Evolutionary conservation across 2,797 vertebrate genomes (phyloP), one percentile per base, ranked within the genome.

Genomic region (Aratinga solstitialis): DNA sequence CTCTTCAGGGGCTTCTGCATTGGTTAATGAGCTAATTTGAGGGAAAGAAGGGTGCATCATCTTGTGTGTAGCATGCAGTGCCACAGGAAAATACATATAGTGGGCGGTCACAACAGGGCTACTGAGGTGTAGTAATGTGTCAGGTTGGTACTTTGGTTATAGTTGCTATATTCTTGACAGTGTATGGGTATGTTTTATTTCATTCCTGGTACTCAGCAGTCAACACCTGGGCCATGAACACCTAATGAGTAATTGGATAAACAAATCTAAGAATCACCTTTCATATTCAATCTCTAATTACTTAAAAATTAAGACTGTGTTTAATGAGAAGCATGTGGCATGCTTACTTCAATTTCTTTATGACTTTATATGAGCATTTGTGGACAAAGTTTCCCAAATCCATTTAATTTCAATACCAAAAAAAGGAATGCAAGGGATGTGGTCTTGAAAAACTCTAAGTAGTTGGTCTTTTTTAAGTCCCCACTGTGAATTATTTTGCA

Each of bases 61-160:
- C 34, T 43, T 38, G 3, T 5, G 0, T 14, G 11, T 14, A 43
- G 7, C 24, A 40, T 6, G 9, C 19, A 43, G 9, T n/a, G 16
- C 9, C 21, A n/a, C 24, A 73, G 23, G 14, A 5, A 59, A 71
- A 30, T 2, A 3, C 1, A 1, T 13, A 3, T 20, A n/a, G 24
- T 13, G 10, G 20, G 8, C 9, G 43, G n/a, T 16, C 24, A 69
- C 34, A 56, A 11, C 30, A 58, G 19, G 4, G 9, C 20, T 80
- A 7, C 65, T 68, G 32, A 45, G 27, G 6, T 23, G 20, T 42
- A 22, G 7, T 67, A 32, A 27, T 13, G 9, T 45, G 23, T 22
- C 11, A 72, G 40, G 2, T 1, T 63, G 38, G 34, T 59, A 29
- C 11, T 58, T 76, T 27, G 26, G 12, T 5, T 29, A 2, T 11